A percentile compares a stretch with the other conserved stretches of the same genome.
These are phyloP conservation scores for Baryphthengus martii DNA, from an alignment of 2,113 vertebrate genomes.

Conservation along the genomic window DNA sequence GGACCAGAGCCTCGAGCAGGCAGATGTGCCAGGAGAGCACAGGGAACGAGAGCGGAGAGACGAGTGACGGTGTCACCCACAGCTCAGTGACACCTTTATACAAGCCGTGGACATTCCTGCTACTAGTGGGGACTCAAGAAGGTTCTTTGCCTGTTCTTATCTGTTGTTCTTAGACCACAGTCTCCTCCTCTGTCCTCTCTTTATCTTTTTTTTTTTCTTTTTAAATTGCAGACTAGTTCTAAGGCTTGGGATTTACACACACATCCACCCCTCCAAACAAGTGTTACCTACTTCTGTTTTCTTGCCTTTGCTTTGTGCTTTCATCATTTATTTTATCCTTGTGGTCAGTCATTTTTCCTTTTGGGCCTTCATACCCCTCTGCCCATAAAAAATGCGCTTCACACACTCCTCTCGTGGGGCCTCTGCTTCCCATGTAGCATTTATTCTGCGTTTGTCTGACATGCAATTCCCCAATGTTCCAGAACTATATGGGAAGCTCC, in stretches of 20 bases:
- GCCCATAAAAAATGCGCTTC: background rate
- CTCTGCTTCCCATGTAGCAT: background rate
- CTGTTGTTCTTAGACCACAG: background rate
- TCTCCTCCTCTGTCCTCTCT: background rate
- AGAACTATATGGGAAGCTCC: background rate
- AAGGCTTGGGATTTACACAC: background rate
- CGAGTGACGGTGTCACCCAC: background rate
- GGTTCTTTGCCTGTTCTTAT: background rate
- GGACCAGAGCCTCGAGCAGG: background rate
- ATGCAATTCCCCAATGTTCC: background rate
- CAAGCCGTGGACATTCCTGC: background rate
- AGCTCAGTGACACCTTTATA: background rate
- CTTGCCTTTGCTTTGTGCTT: background rate
- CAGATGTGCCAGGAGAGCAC: background rate
- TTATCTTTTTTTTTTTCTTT: background rate
- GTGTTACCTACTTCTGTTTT: background rate
- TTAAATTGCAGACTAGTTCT: background rate
- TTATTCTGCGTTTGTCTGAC: background rate
- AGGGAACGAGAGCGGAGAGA: background rate
- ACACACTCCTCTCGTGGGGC: background rate
- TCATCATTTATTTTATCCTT: background rate
- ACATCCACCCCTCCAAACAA: background rate
- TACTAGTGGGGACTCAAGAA: background rate
- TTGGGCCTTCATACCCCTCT: background rate
- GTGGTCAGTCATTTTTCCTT: background rate